Evolutionary conservation across 2,113 vertebrate species (phyloP).

Genomic region (Merops nubicus): DNA sequence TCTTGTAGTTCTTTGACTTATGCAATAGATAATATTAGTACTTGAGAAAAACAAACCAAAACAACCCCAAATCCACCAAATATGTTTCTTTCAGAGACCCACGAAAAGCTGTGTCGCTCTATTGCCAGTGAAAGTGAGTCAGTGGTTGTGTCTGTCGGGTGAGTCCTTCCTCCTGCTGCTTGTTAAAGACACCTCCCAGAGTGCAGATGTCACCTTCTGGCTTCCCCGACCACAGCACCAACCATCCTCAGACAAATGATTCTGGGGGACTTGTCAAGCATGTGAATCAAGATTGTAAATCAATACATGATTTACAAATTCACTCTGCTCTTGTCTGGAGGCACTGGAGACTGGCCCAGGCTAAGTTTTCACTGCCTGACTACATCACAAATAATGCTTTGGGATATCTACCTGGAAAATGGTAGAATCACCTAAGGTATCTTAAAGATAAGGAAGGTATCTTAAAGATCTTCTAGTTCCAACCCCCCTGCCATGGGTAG

Average conservation of each 20-base stretch:
- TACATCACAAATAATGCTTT: neutral
- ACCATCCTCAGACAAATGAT: neutral
- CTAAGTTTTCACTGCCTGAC: neutral
- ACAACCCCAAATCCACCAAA: neutral
- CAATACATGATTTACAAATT: neutral
- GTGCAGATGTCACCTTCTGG: neutral
- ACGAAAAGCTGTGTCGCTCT: conserved; percentile 77
- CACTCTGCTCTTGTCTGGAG: neutral
- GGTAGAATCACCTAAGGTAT: too few relatives aligned
- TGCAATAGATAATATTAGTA: neutral
- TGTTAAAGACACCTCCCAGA: neutral
- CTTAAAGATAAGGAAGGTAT: too few relatives aligned
- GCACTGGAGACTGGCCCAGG: neutral
- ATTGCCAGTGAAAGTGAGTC: conserved; percentile 80
- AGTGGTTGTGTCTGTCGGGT: conserved; percentile 86
- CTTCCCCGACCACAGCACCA: neutral
- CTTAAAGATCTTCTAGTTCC: too few relatives aligned
- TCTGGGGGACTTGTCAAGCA: neutral
- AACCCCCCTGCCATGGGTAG: too few relatives aligned
- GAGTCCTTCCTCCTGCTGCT: neutral
- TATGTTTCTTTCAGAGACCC: conserved; percentile 73
- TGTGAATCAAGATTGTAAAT: too few relatives aligned
- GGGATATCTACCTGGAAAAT: neutral
- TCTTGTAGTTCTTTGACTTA: neutral
- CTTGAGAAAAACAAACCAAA: neutral